A percentile compares a stretch with the other conserved stretches of the same genome.
Conservation (phyloP, 1,140 invertebrate species). For the Drosophila persimilis region DNA sequence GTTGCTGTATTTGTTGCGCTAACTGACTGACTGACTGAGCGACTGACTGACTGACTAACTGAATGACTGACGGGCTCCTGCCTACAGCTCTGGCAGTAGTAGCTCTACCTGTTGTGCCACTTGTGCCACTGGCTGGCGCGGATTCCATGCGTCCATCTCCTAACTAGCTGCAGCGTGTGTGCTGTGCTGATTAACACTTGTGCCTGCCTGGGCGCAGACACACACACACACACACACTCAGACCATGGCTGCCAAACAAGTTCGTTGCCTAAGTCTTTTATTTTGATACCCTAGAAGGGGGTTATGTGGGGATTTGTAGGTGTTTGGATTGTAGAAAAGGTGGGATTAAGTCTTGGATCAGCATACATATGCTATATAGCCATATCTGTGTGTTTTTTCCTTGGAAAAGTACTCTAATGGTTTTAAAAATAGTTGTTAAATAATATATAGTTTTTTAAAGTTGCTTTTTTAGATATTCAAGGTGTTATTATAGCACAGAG, state of each 20-base stretch:
- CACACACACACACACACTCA: conserved; percentile 19
- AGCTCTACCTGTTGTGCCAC: conserved; percentile 32
- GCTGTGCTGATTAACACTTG: conserved; percentile 75
- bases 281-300: conserved; percentile 37
- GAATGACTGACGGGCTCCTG: conserved; percentile 20
- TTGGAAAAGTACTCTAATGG: too few relatives aligned
- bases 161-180: conserved; percentile 60
- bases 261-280: conserved; percentile 81
- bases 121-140: conserved; percentile 31
- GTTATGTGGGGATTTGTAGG: too few relatives aligned
- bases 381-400: too few relatives aligned
- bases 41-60: conserved; percentile 44
- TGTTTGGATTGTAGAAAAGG: too few relatives aligned
- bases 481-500: too few relatives aligned
- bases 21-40: conserved; percentile 39
- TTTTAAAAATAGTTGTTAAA: too few relatives aligned
- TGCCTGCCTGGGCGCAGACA: conserved; percentile 25
- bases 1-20: conserved; percentile 22
- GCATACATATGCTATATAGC: too few relatives aligned
- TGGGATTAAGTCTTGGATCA: too few relatives aligned
- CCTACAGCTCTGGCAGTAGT: conserved; percentile 7
- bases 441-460: too few relatives aligned
- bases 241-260: conserved; percentile 55
- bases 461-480: too few relatives aligned
- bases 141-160: conserved; percentile 23